Evolutionary conservation across 2,888 invertebrate genomes (phyloP).

Genomic region (Philhelius pedissequus): DNA sequence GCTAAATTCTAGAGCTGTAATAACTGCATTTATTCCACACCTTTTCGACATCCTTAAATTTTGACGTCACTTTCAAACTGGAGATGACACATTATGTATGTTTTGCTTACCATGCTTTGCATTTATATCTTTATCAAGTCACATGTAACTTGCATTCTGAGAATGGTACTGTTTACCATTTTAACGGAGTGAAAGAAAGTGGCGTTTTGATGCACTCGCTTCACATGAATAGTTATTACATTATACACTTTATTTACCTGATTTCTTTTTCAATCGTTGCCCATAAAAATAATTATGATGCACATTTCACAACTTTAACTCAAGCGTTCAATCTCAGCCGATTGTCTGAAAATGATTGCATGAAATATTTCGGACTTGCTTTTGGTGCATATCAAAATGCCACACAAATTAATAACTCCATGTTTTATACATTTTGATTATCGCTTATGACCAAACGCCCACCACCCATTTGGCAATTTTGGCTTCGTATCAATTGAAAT

Average conservation of each 20-base stretch:
- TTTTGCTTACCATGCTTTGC: too few species aligned
- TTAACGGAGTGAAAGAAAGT: neutral
- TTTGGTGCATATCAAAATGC: slow-evolving; percentile 36
- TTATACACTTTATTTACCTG: neutral
- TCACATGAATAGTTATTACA: neutral
- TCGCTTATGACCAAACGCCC: slow-evolving; percentile 53
- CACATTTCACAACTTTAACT: slow-evolving; percentile 49
- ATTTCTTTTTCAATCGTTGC: neutral
- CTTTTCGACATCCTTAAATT: too few species aligned
- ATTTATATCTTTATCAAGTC: neutral
- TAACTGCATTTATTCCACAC: too few species aligned
- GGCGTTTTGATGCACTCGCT: neutral
- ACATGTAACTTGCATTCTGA: neutral
- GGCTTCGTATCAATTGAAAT: slow-evolving; percentile 39
- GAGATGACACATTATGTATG: too few species aligned
- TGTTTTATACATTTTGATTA: slow-evolving; percentile 64
- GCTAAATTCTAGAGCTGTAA: too few species aligned
- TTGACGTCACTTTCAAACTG: too few species aligned
- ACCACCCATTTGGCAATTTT: slow-evolving; percentile 49
- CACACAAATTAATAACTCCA: slow-evolving; percentile 63
- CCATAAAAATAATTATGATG: slow-evolving; percentile 41
- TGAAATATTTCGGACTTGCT: slow-evolving; percentile 50
- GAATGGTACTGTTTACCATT: neutral
- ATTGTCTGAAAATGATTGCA: slow-evolving; percentile 50
- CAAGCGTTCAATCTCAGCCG: slow-evolving; percentile 19